These are phyloP conservation scores for Ceyx cyanopectus DNA, from an alignment of 2,113 vertebrate genomes.

Conservation along the genomic window DNA sequence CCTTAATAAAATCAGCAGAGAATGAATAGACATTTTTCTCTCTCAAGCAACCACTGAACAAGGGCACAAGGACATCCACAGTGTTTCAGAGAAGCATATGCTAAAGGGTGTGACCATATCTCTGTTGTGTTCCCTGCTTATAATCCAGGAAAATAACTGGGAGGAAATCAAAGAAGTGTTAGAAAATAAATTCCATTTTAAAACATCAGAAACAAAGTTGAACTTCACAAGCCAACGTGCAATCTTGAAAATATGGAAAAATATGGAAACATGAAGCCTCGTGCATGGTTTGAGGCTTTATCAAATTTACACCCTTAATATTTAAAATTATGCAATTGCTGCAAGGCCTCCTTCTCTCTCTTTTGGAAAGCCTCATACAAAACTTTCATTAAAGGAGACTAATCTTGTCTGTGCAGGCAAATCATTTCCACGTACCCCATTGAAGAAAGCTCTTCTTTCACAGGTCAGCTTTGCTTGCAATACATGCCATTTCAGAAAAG, in stretches of 20 bases:
- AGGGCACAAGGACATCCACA: neutral
- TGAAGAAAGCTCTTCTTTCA: neutral
- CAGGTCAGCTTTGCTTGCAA: neutral
- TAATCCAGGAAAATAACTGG: neutral
- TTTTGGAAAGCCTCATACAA: constrained; percentile 38
- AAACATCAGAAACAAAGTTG: neutral
- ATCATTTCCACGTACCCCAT: neutral
- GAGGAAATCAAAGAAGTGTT: neutral
- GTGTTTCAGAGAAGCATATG: neutral
- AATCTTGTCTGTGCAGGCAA: neutral
- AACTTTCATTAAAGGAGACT: constrained; percentile 45
- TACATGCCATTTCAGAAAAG: neutral
- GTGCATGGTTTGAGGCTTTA: constrained; percentile 47
- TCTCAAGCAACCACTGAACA: neutral
- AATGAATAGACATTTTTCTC: neutral
- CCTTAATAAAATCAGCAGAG: neutral
- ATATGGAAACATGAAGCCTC: constrained; percentile 37
- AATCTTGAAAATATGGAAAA: constrained; percentile 41
- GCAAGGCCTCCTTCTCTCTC: constrained; percentile 40
- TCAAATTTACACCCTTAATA: constrained; percentile 59
- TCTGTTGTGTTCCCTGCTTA: neutral
- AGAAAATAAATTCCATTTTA: constrained; percentile 3
- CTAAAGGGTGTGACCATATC: neutral
- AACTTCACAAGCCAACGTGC: constrained; percentile 23
- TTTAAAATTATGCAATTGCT: constrained; percentile 68